Conservation (phyloP, 2,888 invertebrate species). For the Vandiemenella viatica region DNA sequence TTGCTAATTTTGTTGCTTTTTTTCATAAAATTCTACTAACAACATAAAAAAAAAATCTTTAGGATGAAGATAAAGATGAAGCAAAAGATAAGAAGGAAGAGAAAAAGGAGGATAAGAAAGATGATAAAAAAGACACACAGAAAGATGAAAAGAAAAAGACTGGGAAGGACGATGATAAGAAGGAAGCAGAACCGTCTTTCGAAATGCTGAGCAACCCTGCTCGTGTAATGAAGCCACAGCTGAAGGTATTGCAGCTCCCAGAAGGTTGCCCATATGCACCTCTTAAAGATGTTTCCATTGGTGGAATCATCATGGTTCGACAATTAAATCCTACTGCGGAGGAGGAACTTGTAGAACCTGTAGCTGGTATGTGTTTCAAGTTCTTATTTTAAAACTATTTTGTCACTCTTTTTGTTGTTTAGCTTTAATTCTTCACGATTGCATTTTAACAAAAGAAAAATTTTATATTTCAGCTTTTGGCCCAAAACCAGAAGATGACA, state of each 20-base stretch:
- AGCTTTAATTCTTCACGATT: too few species aligned
- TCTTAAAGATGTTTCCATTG: slow-evolving; percentile 82
- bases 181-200: slow-evolving; percentile 81
- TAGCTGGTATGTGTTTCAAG: slow-evolving; percentile 40
- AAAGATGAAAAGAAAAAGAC: slow-evolving; percentile 30
- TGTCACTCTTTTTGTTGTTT: background rate
- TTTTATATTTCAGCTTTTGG: slow-evolving; percentile 48
- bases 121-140: slow-evolving; percentile 28
- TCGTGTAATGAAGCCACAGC: slow-evolving; percentile 77
- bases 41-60: too few species aligned
- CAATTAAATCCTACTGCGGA: slow-evolving; percentile 62
- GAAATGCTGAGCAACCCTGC: slow-evolving; percentile 91
- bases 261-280: slow-evolving; percentile 71
- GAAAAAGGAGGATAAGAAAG: slow-evolving; percentile 29
- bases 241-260: slow-evolving; percentile 51
- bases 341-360: slow-evolving; percentile 82
- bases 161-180: slow-evolving; percentile 35
- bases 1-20: too few species aligned
- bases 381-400: background rate
- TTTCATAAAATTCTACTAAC: too few species aligned
- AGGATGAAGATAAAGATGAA: slow-evolving; percentile 29
- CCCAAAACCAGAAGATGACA: slow-evolving; percentile 83
- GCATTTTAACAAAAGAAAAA: too few species aligned
- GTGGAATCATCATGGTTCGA: slow-evolving; percentile 90
- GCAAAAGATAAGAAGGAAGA: slow-evolving; percentile 23